Base-by-base conservation (phyloP, 2,797 vertebrate genomes). In the Limnodromus scolopaceus region DNA sequence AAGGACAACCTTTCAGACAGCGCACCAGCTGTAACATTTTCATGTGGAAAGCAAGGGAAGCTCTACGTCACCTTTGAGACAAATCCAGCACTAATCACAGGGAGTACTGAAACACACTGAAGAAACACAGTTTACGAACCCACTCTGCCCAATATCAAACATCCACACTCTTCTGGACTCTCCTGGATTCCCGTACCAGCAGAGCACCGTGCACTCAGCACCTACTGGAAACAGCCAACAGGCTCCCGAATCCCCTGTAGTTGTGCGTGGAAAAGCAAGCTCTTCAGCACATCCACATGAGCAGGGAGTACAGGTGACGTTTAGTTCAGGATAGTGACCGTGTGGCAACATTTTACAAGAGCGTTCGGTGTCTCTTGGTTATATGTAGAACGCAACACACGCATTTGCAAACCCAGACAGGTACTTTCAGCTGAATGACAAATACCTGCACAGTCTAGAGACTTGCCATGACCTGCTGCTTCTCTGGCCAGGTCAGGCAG, bases 261-360 rank as follows among this genome's bases (percentile, higher is more conserved):
- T 20, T 32, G 14, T 9, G 22, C 0, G 0, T 55, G 53, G 41
- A 61, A 84, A 51, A 55, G 23, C 32, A 75, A 57, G 43, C 49
- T 70, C 46, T 51, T 58, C 0, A 1, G 63, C 46, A 54, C 13
- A 3, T 13, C 16, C 9, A 13, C 20, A 1, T 2, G 9, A 43
- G 53, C 58, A 48, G 48, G 45, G n/a, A 32, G 30, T 8, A n/a
- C 13, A 18, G 32, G 57, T 27, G 64, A 34, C 22, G 3, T 16
- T 63, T 34, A 45, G 46, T 46, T 84, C n/a, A 55, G 43, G 39
- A 28, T 15, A 45, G 14, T 6, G 16, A 58, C 11, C 13, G 45
- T 3, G 36, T 32, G 36, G 36, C 34, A 57, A 61, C 38, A 38
- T 38, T 82, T 51, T 36, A 69, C 32, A 25, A 24, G 23, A 39